A percentile compares a stretch with the other conserved stretches of the same genome.
Conservation (phyloP, 2,888 invertebrate species). For the Cantharis lateralis region DNA sequence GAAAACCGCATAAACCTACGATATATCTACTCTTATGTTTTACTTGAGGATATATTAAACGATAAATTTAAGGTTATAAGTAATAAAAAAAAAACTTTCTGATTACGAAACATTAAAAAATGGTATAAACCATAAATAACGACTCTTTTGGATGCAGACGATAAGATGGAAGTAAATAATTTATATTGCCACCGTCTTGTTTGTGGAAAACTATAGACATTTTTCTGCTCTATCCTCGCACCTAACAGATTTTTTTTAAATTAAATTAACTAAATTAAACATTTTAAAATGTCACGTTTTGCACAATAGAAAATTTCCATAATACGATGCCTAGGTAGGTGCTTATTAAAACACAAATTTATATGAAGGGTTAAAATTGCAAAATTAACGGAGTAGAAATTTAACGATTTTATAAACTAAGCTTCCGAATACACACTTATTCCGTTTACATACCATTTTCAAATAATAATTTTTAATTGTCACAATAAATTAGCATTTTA, state of each 20-base stretch:
- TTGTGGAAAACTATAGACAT: not conserved
- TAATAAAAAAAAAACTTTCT: not conserved
- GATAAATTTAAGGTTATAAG: not conserved
- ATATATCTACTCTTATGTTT: conserved; percentile 2
- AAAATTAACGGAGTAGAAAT: not conserved
- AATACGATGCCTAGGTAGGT: not conserved
- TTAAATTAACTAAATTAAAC: no score
- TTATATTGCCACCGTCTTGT: not conserved
- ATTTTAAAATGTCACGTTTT: no score
- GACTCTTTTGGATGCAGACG: not conserved
- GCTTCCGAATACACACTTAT: not conserved
- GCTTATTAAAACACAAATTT: not conserved
- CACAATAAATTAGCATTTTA: not conserved
- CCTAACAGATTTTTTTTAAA: not conserved
- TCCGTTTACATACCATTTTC: not conserved
- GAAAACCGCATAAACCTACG: conserved; percentile 1
- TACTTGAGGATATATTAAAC: not conserved
- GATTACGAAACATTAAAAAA: not conserved
- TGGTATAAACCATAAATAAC: not conserved
- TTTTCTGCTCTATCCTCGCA: not conserved
- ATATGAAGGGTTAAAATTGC: not conserved
- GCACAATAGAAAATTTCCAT: no score
- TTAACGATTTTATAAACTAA: not conserved
- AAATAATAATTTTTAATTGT: not conserved
- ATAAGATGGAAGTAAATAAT: not conserved